Evolutionary conservation across 2,797 vertebrate species (phyloP), one percentile per base, ranked within the genome.

Genomic region (Gymnodraco acuticeps): DNA sequence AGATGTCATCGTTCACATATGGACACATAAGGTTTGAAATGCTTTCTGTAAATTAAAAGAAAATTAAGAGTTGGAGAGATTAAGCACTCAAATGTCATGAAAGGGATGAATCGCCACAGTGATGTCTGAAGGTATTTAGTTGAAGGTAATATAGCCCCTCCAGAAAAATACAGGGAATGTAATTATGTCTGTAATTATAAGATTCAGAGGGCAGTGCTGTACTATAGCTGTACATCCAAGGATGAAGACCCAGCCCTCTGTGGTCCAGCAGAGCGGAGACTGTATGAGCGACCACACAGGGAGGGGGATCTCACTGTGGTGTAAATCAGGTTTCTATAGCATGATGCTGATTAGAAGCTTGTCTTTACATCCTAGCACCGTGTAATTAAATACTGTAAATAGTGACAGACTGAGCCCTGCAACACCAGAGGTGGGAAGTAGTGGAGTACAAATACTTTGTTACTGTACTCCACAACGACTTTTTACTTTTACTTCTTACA

Each of bases 131-230:
- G 51, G 47, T 70, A 66, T 83, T 76, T 42, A 62, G 63, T 2
- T 45, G 60, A 75, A 77, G 70, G 43, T 75, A 56, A 77, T 51
- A 19, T 69, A 45, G 23, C 83, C 52, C 58, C 64, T 50, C 14
- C 8, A 19, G 56, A 62, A 50, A 66, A 60, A 75, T 79, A 64
- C 70, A 68, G 61, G 70, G 70, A 83, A 72, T 81, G 55, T 89
- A 87, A 87, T 87, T 88, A 79, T 78, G 78, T 73, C 54, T 84
- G 33, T 89, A 87, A 91, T 87, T 84, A 85, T 76, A 66, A 62
- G 64, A 65, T 53, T 72, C 10, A 72, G 56, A 27, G 71, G 70
- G 61, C 62, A 71, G 72, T 10, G 67, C 58, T 23, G 10, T 69
- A 56, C 73, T 84, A 64, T 77, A 80, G 74, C 69, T 90, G 41